These are phyloP conservation scores for Aptenodytes forsteri DNA, from an alignment of 2,113 vertebrate species.

Conservation along the genomic window DNA sequence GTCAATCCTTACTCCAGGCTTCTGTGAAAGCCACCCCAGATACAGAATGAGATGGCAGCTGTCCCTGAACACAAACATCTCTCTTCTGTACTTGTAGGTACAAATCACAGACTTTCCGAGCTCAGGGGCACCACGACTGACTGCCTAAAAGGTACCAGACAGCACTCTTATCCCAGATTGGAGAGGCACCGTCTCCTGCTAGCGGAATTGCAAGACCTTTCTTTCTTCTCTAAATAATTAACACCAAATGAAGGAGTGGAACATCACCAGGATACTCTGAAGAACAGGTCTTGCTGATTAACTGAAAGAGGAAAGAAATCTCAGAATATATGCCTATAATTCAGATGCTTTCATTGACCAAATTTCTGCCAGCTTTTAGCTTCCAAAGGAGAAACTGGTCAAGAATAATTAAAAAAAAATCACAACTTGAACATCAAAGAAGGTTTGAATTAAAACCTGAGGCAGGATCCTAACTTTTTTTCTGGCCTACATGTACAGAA, in stretches of 20 bases:
- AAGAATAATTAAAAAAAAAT: neutral
- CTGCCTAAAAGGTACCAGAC: too few species aligned
- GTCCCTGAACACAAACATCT: neutral
- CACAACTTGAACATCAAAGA: neutral
- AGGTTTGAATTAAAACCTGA: neutral
- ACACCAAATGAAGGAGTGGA: neutral
- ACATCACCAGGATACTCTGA: neutral
- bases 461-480: neutral
- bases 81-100: accelerated
- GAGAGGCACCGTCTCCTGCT: neutral
- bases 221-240: neutral
- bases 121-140: neutral
- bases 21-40: neutral
- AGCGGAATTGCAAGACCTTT: neutral
- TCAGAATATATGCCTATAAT: neutral
- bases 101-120: neutral
- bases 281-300: neutral
- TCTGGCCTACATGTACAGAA: neutral
- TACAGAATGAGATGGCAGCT: accelerated
- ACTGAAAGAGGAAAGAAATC: neutral
- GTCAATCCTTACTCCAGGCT: neutral
- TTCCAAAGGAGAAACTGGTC: neutral
- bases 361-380: neutral
- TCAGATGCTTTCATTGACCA: neutral
- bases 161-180: accelerated